A percentile compares a stretch with the other conserved stretches of the same genome.
phyloP scores from a whole-genome alignment of 2,113 vertebrate genomes.

The Oncorhynchus clarkii region DNA sequence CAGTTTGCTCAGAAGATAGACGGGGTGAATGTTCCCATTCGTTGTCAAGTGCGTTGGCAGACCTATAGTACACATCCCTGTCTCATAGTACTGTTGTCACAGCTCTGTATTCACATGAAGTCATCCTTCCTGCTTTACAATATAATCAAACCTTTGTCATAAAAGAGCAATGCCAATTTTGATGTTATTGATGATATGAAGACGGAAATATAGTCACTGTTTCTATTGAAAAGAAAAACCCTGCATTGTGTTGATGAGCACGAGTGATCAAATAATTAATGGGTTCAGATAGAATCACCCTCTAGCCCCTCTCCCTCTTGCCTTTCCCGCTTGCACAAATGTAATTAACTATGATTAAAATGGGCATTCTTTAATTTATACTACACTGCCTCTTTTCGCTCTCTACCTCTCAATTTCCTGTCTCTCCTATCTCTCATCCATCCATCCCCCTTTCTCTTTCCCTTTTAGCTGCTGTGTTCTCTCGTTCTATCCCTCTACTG shows the following conservation, averaged over 20 bases:
- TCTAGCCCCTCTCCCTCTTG: slow-evolving; percentile 27
- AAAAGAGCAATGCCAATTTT: not conserved
- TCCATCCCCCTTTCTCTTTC: slow-evolving; percentile 27
- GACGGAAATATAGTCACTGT: slow-evolving; percentile 30
- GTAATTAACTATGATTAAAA: slow-evolving; percentile 74
- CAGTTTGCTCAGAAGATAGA: not conserved
- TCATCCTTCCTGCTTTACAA: not conserved
- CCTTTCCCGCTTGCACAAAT: slow-evolving; percentile 50
- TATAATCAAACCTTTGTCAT: too few relatives aligned
- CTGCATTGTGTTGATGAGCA: slow-evolving; percentile 47
- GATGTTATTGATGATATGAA: slow-evolving; percentile 37
- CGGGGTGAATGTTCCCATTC: not conserved
- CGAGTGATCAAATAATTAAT: slow-evolving; percentile 30
- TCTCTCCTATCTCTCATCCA: slow-evolving; percentile 38
- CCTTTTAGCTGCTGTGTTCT: not conserved
- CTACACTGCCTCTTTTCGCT: slow-evolving; percentile 44
- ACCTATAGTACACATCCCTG: not conserved
- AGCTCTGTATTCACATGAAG: not conserved
- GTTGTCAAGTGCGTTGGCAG: not conserved
- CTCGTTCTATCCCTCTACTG: not conserved
- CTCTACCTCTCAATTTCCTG: slow-evolving; percentile 58
- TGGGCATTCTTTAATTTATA: slow-evolving; percentile 67
- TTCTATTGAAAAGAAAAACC: slow-evolving; percentile 23
- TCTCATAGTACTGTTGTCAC: not conserved
- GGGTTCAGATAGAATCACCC: slow-evolving; percentile 53